Conservation (phyloP, 2,888 invertebrate species). For the Caradrina clavipalpis region DNA sequence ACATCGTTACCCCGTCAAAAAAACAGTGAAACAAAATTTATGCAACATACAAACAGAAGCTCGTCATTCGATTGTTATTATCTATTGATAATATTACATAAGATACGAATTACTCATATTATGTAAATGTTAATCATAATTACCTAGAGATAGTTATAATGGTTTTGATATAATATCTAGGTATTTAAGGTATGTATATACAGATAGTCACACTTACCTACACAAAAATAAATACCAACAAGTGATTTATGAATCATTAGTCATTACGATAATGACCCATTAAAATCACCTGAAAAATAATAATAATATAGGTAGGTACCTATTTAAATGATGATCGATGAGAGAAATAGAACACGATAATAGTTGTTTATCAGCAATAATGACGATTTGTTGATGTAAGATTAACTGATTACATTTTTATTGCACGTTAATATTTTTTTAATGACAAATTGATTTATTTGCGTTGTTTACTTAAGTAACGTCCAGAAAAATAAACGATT, state of each 20-base stretch:
- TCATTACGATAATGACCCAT: constrained; percentile 26
- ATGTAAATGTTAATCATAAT: constrained; percentile 17
- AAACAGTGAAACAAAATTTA: background rate
- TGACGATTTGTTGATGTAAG: constrained; percentile 17
- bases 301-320: background rate
- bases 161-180: constrained; percentile 8
- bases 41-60: background rate
- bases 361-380: constrained; percentile 37
- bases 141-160: background rate
- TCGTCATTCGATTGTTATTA: background rate
- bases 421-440: constrained; percentile 23
- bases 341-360: constrained; percentile 36
- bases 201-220: constrained; percentile 12
- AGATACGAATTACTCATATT: background rate
- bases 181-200: constrained; percentile 14
- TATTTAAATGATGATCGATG: constrained; percentile 29
- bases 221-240: constrained; percentile 11
- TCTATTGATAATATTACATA: constrained; percentile 2
- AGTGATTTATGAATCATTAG: constrained; percentile 16
- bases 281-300: constrained; percentile 12
- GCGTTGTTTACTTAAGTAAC: constrained; percentile 20
- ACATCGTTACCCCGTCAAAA: background rate
- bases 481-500: constrained; percentile 32
- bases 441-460: constrained; percentile 29
- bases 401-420: constrained; percentile 36